Evolutionary conservation across 2,888 invertebrate species (phyloP).

Genomic region (Mythimna albipuncta): DNA sequence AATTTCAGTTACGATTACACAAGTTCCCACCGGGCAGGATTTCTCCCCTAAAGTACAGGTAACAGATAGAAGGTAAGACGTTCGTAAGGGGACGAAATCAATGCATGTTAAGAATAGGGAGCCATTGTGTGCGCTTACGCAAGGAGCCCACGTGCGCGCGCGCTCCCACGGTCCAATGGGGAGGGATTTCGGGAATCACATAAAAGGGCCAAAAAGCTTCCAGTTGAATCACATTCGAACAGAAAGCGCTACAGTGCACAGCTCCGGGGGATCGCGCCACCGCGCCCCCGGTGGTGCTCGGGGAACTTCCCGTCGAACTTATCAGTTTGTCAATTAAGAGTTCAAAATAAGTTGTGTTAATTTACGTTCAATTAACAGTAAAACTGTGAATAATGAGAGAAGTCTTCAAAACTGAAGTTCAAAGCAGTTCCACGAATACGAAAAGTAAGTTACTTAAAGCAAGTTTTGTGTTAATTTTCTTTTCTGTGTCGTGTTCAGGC

Average conservation of each 20-base stretch:
- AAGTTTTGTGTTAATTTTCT: constrained; percentile 22
- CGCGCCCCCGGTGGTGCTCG: constrained; percentile 77
- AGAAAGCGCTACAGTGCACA: constrained; percentile 75
- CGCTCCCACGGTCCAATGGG: constrained; percentile 85
- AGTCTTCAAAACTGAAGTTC: constrained; percentile 45
- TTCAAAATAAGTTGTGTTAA: constrained; percentile 75
- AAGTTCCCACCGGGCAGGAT: constrained; percentile 87
- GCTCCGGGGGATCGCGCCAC: constrained; percentile 78
- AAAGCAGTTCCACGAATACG: constrained; percentile 52
- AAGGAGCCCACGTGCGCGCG: constrained; percentile 86
- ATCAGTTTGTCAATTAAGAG: constrained; percentile 74
- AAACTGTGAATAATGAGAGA: constrained; percentile 69
- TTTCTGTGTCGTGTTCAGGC: constrained; percentile 4
- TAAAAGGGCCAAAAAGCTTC: constrained; percentile 75
- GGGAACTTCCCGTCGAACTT: constrained; percentile 66
- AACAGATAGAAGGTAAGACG: constrained; percentile 88
- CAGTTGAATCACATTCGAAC: constrained; percentile 82
- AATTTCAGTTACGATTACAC: constrained; percentile 85
- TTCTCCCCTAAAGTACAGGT: constrained; percentile 88
- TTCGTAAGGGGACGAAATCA: constrained; percentile 85
- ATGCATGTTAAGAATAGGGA: constrained; percentile 84
- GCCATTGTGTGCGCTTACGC: constrained; percentile 87
- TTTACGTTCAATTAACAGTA: constrained; percentile 76
- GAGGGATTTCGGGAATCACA: constrained; percentile 80
- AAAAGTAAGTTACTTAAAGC: constrained; percentile 53